Conservation (phyloP, 2,797 vertebrate species). For the Borostomias antarcticus region DNA sequence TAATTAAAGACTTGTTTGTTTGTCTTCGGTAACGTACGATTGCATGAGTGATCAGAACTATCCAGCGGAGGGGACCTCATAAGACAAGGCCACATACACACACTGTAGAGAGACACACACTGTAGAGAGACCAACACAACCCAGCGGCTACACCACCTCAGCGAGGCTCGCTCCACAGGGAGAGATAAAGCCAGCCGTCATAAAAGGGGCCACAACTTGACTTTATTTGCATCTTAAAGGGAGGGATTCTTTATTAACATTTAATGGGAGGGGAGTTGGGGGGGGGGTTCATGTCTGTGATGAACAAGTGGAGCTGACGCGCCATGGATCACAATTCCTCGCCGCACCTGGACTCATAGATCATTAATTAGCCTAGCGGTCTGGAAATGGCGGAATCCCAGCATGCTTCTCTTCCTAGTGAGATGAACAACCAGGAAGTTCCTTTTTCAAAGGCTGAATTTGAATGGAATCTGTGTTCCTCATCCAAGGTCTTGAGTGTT, state of each 20-base stretch:
- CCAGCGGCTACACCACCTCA: not conserved
- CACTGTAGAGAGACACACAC: not conserved
- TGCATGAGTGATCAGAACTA: not conserved
- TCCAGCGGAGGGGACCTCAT: not conserved
- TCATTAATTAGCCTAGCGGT: constrained; percentile 1
- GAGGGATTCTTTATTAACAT: constrained; percentile 17
- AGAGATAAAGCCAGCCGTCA: not conserved
- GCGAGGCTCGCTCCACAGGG: not conserved
- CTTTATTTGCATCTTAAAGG: constrained; percentile 14
- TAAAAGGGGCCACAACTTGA: constrained; percentile 4
- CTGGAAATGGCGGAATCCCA: not conserved
- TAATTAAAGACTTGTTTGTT: not conserved
- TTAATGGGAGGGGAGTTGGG: constrained; percentile 3
- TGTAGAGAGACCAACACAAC: not conserved
- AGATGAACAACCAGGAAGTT: not conserved
- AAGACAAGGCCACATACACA: not conserved
- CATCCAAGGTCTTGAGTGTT: not conserved
- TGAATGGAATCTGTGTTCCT: not conserved
- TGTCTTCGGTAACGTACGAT: not conserved
- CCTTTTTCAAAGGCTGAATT: not conserved
- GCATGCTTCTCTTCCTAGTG: not conserved
- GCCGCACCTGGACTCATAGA: not conserved
- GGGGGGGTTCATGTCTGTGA: not conserved
- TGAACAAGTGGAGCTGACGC: not conserved
- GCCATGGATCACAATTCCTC: constrained; percentile 4